Base-by-base conservation (phyloP, 2,797 vertebrate species). In the Melopsittacus undulatus region DNA sequence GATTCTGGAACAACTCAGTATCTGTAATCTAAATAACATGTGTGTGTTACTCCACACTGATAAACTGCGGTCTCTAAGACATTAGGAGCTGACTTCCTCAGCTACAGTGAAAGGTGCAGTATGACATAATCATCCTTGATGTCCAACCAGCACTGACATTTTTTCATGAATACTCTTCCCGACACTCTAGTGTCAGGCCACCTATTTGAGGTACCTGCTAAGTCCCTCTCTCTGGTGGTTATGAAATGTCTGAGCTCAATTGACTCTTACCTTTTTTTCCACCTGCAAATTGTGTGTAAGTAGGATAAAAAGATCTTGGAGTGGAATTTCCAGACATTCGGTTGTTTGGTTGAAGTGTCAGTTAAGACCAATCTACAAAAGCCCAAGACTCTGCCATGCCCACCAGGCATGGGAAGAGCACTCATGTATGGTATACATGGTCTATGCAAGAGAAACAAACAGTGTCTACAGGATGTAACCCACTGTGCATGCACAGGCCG, bases 161-260 rank as follows among this genome's bases (percentile, higher is more conserved):
- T 56, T 69, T 48, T 59, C 49, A 17, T 26, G 27, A 43, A 42
- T 12, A 36, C 10, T 22, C 78, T 62, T 77, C 57, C 11, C 15
- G 34, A 12, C 1, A 2, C 5, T 11, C 34, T 5, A 10, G 7
- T 2, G 0, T 22, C 29, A 51, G 26, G 45, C 26, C 45, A 57
- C 2, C 42, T 67, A 16, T 5, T 68, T 29, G 6, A 38, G 24
- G 18, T 34, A 57, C 30, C 68, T 29, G 59, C 42, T 32, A 34
- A 13, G 54, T 13, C 8, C 23, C 48, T 59, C 20, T 14, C 20
- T 52, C 67, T 32, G 38, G 23, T 26, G 43, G 10, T n/a, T 42
- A 45, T 0, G 2, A 56, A 16, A 22, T 0, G 0, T 8, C 32
- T 21, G 22, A 83, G 67, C 48, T 54, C 17, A 22, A 5, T 1